A percentile compares a stretch with the other conserved stretches of the same genome.
Conservation (phyloP, 2,797 vertebrate genomes). For the Orientallactaga sibirica region DNA sequence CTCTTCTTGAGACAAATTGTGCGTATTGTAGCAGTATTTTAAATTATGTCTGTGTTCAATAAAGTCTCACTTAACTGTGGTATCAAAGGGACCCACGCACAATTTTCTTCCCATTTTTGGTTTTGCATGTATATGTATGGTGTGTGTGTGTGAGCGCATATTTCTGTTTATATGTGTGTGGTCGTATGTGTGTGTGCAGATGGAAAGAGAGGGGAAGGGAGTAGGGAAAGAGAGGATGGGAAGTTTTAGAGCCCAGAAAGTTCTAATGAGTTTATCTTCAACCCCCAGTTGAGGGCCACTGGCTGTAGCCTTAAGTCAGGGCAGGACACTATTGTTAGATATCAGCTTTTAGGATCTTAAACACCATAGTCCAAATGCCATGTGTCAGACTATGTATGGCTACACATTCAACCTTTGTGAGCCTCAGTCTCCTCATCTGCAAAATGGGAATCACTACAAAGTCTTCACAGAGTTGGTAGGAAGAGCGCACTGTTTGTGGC, state of each 20-base stretch:
- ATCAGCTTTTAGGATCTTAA: neutral
- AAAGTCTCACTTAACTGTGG: too few species aligned
- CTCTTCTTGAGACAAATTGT: neutral
- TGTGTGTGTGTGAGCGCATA: too few species aligned
- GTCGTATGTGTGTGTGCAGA: too few species aligned
- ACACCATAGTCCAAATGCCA: neutral
- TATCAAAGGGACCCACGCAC: too few species aligned
- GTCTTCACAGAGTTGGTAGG: neutral
- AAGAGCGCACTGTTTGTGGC: neutral
- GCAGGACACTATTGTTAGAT: neutral
- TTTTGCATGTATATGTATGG: neutral
- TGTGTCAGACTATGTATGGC: neutral
- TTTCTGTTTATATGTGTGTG: too few species aligned
- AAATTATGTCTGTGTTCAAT: too few species aligned
- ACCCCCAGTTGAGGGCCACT: neutral
- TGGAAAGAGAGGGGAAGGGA: too few species aligned
- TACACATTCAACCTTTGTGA: neutral
- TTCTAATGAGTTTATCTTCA: neutral
- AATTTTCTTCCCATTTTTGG: neutral
- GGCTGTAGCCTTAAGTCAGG: neutral
- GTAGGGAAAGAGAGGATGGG: too few species aligned
- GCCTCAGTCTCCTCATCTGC: neutral
- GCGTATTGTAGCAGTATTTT: neutral
- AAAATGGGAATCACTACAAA: conserved; percentile 12
- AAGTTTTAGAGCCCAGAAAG: neutral